Percentiles rank a stretch among this genome's conserved stretches.
Evolutionary conservation across 2,888 invertebrate species (phyloP).

Genomic region (Leptogaster cylindrica): DNA sequence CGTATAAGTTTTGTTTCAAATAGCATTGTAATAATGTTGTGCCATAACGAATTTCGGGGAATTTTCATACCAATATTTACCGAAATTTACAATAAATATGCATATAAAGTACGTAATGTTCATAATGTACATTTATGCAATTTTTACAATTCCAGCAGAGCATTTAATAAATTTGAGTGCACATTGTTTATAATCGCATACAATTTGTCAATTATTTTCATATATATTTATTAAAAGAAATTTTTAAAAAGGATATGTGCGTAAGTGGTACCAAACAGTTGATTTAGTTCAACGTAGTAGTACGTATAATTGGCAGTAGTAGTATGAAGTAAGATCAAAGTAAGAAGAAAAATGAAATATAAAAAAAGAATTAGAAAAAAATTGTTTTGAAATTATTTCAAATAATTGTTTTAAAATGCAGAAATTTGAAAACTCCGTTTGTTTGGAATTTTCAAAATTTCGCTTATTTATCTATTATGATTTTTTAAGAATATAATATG

Average conservation of each 20-base stretch:
- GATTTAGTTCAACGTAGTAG: conserved; percentile 6
- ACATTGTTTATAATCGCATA: conserved; percentile 18
- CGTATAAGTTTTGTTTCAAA: not conserved
- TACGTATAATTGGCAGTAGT: conserved; percentile 15
- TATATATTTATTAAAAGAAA: no score
- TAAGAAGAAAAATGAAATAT: conserved; percentile 35
- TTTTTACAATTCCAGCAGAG: no score
- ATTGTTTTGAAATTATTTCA: conserved; percentile 7
- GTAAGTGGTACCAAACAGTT: no score
- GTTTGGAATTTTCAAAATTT: conserved; percentile 11
- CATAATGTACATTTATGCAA: no score
- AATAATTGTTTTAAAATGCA: not conserved
- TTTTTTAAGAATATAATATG: not conserved
- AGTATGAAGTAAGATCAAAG: conserved; percentile 21
- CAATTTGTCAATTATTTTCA: conserved; percentile 14
- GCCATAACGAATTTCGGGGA: not conserved
- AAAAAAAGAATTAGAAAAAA: conserved; percentile 33
- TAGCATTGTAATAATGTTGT: not conserved
- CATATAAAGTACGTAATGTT: not conserved
- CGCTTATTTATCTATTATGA: not conserved
- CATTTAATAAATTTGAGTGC: conserved; percentile 18
- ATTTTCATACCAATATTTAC: not conserved
- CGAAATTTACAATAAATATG: conserved; percentile 1
- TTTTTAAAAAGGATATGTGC: no score
- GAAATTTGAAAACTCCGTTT: not conserved